Evolutionary conservation across 1,140 invertebrate species (phyloP), one percentile per base, ranked within the genome.

Genomic region (Pseudomyrmex gracilis): DNA sequence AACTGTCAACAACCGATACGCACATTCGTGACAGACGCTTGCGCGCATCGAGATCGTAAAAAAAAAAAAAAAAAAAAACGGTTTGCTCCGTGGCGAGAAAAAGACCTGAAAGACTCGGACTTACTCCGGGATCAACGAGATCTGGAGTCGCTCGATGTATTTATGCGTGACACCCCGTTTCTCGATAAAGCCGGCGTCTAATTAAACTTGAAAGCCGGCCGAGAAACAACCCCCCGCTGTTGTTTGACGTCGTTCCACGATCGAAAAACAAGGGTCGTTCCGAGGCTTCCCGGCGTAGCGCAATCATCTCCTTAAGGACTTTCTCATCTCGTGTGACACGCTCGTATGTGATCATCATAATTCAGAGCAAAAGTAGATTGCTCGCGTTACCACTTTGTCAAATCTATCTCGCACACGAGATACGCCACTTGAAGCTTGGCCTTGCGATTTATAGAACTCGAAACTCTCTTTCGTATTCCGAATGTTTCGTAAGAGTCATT

Each of bases 121-220:
- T 70, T n/a, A 63, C 15, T 45, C 66, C 45, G 45, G 13, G 85
- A 49, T 67, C 57, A 80, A 55, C 61, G 43, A 49, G 57, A 34
- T 70, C 58, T 49, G 58, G 55, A 83, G 51, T 83, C 55, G 43
- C 15, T 17, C 53, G 15, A 73, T 51, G 64, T 90, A 90, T 90
- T 90, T 90, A 90, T 90, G 90, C 90, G 89, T 83, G 89, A 90
- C 85, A 83, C 82, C 47, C 63, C 55, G 66, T 22, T 67, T 68
- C 22, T 58, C 87, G 90, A 90, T 90, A 90, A 88, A 78, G 58
- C 53, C 64, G 87, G 57, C 77, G 64, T 86, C 89, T 89, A 90
- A 90, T 90, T 90, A 90, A 90, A 90, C 57, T 86, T 83, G 66
- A 90, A 89, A 90, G 82, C 64, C 83, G 80, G 83, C n/a, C 60